Percentiles rank a stretch among this genome's conserved stretches.
Evolutionary conservation across 1,140 invertebrate genomes (phyloP).

Genomic region (Lutraria rhynchaena): DNA sequence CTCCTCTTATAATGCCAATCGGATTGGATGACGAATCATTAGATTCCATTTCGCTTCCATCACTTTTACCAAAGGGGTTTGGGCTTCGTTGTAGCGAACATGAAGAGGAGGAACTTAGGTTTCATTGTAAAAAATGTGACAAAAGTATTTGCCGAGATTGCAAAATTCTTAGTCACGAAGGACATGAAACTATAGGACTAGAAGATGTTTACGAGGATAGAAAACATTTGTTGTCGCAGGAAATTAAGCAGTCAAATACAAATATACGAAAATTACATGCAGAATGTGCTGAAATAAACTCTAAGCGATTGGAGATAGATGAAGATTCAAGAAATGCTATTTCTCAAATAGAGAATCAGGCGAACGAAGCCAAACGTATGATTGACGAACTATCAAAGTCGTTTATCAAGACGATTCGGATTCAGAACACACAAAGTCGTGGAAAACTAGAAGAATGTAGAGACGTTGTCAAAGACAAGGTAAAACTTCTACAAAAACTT

Average conservation of each 20-base stretch:
- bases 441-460: conserved; percentile 43
- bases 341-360: conserved; percentile 52
- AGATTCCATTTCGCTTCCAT: conserved; percentile 46
- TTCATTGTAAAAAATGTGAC: conserved; percentile 52
- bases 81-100: conserved; percentile 46
- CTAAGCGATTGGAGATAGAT: conserved; percentile 51
- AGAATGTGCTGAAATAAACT: conserved; percentile 52
- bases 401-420: conserved; percentile 41
- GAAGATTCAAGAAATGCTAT: conserved; percentile 45
- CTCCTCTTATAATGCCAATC: conserved; percentile 24
- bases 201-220: conserved; percentile 54
- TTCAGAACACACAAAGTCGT: conserved; percentile 43
- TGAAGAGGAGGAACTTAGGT: conserved; percentile 52
- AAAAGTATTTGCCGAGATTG: conserved; percentile 44
- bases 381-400: conserved; percentile 41
- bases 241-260: conserved; percentile 42
- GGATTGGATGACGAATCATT: conserved; percentile 45
- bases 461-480: conserved; percentile 54
- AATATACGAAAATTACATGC: conserved; percentile 49
- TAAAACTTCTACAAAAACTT: conserved; percentile 25
- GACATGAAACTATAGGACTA: conserved; percentile 33
- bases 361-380: conserved; percentile 44
- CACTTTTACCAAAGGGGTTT: conserved; percentile 42
- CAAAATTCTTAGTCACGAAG: conserved; percentile 46
- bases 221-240: conserved; percentile 42